Evolutionary conservation across 2,888 invertebrate genomes (phyloP).

Genomic region (Scaptomyza parva): DNA sequence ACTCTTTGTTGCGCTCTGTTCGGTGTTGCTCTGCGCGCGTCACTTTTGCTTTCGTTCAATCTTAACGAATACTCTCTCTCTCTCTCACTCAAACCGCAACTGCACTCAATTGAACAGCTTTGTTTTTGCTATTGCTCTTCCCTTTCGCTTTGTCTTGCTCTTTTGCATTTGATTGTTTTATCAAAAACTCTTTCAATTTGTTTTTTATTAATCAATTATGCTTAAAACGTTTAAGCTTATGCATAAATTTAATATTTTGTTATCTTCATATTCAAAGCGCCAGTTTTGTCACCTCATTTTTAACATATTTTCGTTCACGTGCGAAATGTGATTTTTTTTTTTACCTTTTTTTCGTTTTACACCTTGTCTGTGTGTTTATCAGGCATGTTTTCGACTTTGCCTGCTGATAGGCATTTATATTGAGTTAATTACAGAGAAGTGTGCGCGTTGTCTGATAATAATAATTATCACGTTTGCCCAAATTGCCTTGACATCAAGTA

Average conservation of each 20-base stretch:
- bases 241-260: constrained; percentile 5
- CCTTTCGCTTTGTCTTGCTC: constrained; percentile 10
- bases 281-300: constrained; percentile 31
- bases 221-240: constrained; percentile 18
- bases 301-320: constrained; percentile 23
- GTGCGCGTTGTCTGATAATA: constrained; percentile 18
- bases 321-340: constrained; percentile 22
- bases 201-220: constrained; percentile 23
- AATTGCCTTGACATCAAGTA: constrained; percentile 2
- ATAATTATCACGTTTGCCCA: constrained; percentile 19
- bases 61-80: constrained; percentile 17
- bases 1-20: constrained; percentile 12
- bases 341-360: constrained; percentile 14
- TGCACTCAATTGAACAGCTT: constrained; percentile 15
- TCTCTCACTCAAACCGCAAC: neutral
- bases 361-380: constrained; percentile 28
- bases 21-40: constrained; percentile 28
- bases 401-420: constrained; percentile 29
- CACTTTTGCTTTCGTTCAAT: constrained; percentile 23
- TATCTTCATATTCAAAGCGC: constrained; percentile 19
- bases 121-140: constrained; percentile 13
- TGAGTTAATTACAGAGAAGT: constrained; percentile 27
- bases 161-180: constrained; percentile 7
- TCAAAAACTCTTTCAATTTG: neutral
- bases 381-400: constrained; percentile 1